Conservation (phyloP, 1,140 invertebrate species). For the Varroa destructor region DNA sequence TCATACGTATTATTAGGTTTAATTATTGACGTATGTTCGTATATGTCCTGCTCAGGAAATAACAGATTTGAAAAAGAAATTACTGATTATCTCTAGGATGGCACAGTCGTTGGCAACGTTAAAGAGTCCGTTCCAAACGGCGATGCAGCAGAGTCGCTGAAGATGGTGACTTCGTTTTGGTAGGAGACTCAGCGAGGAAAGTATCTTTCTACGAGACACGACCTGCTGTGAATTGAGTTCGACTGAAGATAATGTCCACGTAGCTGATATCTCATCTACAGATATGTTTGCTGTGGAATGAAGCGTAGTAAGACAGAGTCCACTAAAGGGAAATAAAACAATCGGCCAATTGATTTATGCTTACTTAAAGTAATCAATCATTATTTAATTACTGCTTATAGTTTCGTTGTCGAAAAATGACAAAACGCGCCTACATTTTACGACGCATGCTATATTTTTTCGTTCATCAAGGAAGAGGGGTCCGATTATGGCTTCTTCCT, state of each 20-base stretch:
- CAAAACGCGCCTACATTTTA: not conserved
- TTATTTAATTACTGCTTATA: no score
- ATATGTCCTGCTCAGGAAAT: not conserved
- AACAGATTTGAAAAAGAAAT: not conserved
- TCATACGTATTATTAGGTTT: no score
- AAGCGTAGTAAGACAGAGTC: no score
- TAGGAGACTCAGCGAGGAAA: slow-evolving; percentile 9
- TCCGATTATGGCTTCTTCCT: not conserved
- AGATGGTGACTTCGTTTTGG: slow-evolving; percentile 23
- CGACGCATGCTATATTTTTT: slow-evolving; percentile 17
- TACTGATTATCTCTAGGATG: slow-evolving; percentile 7
- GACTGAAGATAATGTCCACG: slow-evolving; percentile 14
- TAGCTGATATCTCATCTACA: not conserved
- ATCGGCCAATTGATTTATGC: no score
- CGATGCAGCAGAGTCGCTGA: slow-evolving; percentile 16
- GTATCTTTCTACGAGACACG: not conserved
- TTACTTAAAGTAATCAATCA: no score
- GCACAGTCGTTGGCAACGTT: slow-evolving; percentile 23
- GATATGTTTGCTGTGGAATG: not conserved
- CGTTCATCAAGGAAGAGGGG: slow-evolving; percentile 16
- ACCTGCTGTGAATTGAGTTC: not conserved
- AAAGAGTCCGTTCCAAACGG: not conserved
- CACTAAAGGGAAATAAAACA: no score
- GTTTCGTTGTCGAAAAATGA: not conserved
- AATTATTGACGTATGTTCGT: no score